Conservation (phyloP, 1,140 invertebrate species). For the Trichomalopsis sarcophagae region DNA sequence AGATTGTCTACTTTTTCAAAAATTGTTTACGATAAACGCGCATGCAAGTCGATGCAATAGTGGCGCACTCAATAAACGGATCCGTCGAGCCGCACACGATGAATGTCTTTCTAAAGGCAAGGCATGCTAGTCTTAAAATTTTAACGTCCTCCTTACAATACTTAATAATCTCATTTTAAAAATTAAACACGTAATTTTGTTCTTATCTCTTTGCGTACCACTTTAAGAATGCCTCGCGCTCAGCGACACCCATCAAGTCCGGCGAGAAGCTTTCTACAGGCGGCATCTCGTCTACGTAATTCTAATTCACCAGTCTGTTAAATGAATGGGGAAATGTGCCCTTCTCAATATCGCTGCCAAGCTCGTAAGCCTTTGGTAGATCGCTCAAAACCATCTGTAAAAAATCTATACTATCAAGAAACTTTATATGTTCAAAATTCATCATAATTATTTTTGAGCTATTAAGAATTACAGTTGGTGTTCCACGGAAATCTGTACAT, state of each 20-base stretch:
- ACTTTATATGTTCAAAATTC: too few relatives aligned
- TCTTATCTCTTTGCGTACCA: too few relatives aligned
- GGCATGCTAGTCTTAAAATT: not conserved
- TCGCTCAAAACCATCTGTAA: too few relatives aligned
- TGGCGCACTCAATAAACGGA: not conserved
- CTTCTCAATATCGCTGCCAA: too few relatives aligned
- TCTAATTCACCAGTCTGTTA: not conserved
- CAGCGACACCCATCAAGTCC: not conserved
- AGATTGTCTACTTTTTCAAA: not conserved
- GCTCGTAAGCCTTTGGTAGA: too few relatives aligned
- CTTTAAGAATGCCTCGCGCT: too few relatives aligned
- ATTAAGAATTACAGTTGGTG: too few relatives aligned
- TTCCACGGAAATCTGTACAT: too few relatives aligned
- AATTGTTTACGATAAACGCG: not conserved
- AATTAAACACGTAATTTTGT: constrained; percentile 61
- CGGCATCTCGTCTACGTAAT: not conserved
- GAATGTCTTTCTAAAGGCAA: not conserved
- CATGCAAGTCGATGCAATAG: not conserved
- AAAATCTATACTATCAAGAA: too few relatives aligned
- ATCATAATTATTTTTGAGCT: too few relatives aligned
- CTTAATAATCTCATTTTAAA: constrained; percentile 34
- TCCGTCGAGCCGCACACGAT: not conserved
- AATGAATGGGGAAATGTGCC: not conserved
- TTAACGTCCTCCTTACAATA: constrained; percentile 18
- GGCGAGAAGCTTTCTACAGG: not conserved